Base-by-base conservation (phyloP, 2,888 invertebrate genomes). In the Spodoptera picta region DNA sequence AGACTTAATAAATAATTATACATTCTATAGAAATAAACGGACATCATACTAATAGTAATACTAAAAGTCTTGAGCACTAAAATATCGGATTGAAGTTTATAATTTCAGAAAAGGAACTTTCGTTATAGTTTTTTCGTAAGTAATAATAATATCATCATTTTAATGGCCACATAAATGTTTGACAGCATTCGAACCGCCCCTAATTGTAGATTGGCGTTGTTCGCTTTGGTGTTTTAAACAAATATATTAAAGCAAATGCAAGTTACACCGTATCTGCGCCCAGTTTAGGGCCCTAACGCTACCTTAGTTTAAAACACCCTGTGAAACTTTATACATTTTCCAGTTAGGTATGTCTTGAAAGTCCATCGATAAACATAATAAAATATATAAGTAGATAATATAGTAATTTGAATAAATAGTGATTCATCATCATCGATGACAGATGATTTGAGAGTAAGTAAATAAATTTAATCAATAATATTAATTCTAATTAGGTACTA, bases 251-350 rank as follows among this genome's bases (percentile, higher is more conserved):
- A 36, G 36, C 36, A 36, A 36, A 36, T 36, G 36, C 36, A 36
- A 36, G 36, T 36, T 75, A 71, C 60, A 24, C 59, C 72, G 77
- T 68, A 77, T 70, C 69, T 73, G 73, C 69, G 59, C 77, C 82
- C 80, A 80, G 75, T 83, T 83, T 83, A 81, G 77, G 85, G 76
- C 87, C 90, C 92, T 93, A 92, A 91, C 83, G 86, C 93, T 94
- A 94, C 87, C 93, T 93, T 93, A 94, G 87, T 89, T 91, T 90
- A 90, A 90, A 91, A 90, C 92, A 94, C 94, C 94, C 94, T 94
- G 94, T 94, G 92, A 88, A 87, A 88, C 80, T 73, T 87, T 81
- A 84, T 80, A 85, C 45, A 57, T 69, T 71, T 60, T 60, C 56
- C 60, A 52, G 58, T 65, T 70, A 56, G 51, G 52, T 68, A 54